Evolutionary conservation across 1,140 invertebrate genomes (phyloP), one percentile per base, ranked within the genome.

Genomic region (Drosophila bocki): DNA sequence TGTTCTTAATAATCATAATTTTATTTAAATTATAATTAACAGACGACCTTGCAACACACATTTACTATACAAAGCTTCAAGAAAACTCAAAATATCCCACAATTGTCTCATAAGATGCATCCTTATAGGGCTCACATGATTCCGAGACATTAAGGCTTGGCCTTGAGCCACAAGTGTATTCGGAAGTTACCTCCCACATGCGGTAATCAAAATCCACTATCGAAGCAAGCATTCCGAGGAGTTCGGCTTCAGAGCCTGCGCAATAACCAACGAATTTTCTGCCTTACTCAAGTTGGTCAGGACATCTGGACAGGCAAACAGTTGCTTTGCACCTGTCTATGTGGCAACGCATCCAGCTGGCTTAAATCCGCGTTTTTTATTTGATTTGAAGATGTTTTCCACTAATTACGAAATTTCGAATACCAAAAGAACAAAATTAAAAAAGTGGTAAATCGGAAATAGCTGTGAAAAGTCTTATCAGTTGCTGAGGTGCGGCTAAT

Each of bases 401-500:
- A 60, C 50, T 56, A 69, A 77, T 69, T 77, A 61, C 63, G 74
- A 77, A 48, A 60, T 61, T 51, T 9, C 19, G 56, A 68, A 51
- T 54, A 22, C 29, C 33, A 57, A 42, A 51, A 47, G 33, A 35
- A 37, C 3, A 13, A 61, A 64, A 64, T 64, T 19, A 58, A 75
- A 39, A 32, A 51, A 63, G 58, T 56, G 48, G 35, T 50, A 26
- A 63, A 17, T 35, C 17, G 35, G 11, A 63, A 48, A 51, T 50
- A 42, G 39, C 54, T 37, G 42, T 35, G 68, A 75, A 44, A 26
- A 39, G n/a, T 22, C 17, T 9, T 3, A 13, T 22, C 17, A 19
- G n/a, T 29, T 48, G 6, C 17, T 29, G 15, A 69, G 37, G 45
- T 65, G 45, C 45, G 12, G 9, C 17, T 44, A 17, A 29, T 5